Percentiles rank a stretch among this genome's conserved stretches.
Conservation (phyloP, 2,113 vertebrate species). For the Tenrec ecaudatus region DNA sequence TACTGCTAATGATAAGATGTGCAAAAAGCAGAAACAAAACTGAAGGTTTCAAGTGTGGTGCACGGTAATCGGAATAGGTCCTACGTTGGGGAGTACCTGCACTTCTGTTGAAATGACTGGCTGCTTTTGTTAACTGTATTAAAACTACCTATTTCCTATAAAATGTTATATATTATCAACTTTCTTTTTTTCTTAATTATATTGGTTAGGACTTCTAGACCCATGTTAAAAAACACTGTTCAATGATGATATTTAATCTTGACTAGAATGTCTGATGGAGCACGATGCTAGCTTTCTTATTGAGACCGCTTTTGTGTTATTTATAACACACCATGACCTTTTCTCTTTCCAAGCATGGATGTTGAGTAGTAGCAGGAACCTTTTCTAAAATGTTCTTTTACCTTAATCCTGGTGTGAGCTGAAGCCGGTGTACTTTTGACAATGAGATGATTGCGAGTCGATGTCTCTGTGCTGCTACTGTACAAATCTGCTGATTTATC, state of each 20-base stretch:
- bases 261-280: background rate
- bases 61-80: background rate
- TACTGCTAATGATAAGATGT: too few species aligned
- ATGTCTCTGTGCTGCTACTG: background rate
- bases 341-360: conserved; percentile 13
- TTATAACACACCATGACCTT: conserved; percentile 2
- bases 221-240: background rate
- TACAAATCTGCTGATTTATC: too few species aligned
- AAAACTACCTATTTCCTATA: background rate
- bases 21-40: background rate
- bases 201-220: background rate
- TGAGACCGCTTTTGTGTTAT: background rate
- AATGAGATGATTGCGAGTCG: background rate
- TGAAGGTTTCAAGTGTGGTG: background rate
- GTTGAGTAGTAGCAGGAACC: background rate
- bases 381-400: background rate
- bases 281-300: background rate
- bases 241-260: background rate
- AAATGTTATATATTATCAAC: conserved; percentile 31
- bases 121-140: conserved; percentile 39
- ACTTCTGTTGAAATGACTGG: background rate
- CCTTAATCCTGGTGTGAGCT: background rate
- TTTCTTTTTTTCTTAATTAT: conserved; percentile 21
- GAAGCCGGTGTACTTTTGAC: background rate
- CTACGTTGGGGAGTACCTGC: background rate